Base-by-base conservation (phyloP, 1,140 invertebrate genomes). In the Harlomillsia oculata region DNA sequence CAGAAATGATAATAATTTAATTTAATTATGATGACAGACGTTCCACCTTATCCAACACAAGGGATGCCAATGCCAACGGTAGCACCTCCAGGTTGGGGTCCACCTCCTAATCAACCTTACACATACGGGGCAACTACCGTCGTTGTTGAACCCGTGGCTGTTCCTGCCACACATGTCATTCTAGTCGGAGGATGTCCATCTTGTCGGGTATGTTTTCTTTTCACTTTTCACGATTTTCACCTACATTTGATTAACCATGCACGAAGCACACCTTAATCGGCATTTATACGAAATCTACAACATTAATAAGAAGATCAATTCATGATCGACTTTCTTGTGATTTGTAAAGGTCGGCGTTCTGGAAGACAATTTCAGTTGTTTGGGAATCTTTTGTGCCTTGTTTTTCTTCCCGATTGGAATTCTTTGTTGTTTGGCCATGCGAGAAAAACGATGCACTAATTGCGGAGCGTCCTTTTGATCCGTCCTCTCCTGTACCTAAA, bases 391-490 rank as follows among this genome's bases (percentile, higher is more conserved):
- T 13, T 89, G 87, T 72, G 87, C 87, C 16, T 87, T 92, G 57
- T 73, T 87, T 28, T 89, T 87, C 71, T 91, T 91, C 65, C 88
- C 88, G 0, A 39, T 89, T 23, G 87, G 88, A 44, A 81, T 91
- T 58, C 69, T 90, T 1, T 89, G 84, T 69, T 91, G 87, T 70
- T 72, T 90, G 20, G 75, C 82, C 6, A 74, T 87, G 67, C 83
- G 83, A 68, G 84, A 87, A 63, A 76, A 81, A 67, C 77, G 84
- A 61, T 92, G 88, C 69, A 82, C n/a, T n/a, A n/a, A n/a, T n/a
- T n/a, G n/a, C n/a, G n/a, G n/a, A n/a, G n/a, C n/a, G n/a, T n/a
- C n/a, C n/a, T n/a, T n/a, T n/a, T n/a, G n/a, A n/a, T n/a, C n/a
- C n/a, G n/a, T n/a, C n/a, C n/a, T n/a, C n/a, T n/a, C n/a, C n/a